Evolutionary conservation across 2,113 vertebrate species (phyloP).

Genomic region (Gopherus evgoodei): DNA sequence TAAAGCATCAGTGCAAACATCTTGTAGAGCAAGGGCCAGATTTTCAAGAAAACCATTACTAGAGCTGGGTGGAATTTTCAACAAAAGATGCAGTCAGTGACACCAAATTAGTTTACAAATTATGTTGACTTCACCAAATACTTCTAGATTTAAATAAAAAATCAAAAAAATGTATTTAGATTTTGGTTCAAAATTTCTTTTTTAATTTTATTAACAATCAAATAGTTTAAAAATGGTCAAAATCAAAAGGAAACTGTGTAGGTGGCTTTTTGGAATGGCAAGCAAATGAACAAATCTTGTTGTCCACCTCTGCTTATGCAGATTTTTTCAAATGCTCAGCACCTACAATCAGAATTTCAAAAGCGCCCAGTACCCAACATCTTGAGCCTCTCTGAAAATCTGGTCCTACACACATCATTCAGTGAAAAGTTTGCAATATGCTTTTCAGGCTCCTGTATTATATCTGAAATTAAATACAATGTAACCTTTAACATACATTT

Average conservation of each 20-base stretch:
- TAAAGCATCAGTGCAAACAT: constrained; percentile 45
- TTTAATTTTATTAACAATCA: background rate
- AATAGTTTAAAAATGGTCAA: background rate
- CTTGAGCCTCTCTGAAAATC: constrained; percentile 6
- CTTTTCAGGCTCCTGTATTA: background rate
- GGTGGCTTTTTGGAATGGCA: background rate
- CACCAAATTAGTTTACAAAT: background rate
- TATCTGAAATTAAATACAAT: background rate
- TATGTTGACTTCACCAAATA: background rate
- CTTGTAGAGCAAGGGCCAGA: constrained; percentile 8
- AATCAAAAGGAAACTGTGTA: background rate
- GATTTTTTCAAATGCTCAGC: background rate
- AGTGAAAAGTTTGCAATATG: background rate
- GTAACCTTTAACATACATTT: background rate
- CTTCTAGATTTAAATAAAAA: background rate
- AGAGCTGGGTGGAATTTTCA: background rate
- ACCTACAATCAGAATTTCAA: background rate
- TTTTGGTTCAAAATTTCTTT: background rate
- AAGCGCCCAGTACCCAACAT: background rate
- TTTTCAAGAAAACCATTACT: background rate
- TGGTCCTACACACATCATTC: background rate
- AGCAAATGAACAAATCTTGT: background rate
- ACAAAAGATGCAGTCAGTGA: background rate
- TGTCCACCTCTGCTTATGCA: background rate
- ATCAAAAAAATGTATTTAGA: background rate